Evolutionary conservation across 30 jellyfish, hydroid and myxozoan species (phyloP).

Genomic region (Calvadosia cruxmelitensis): DNA sequence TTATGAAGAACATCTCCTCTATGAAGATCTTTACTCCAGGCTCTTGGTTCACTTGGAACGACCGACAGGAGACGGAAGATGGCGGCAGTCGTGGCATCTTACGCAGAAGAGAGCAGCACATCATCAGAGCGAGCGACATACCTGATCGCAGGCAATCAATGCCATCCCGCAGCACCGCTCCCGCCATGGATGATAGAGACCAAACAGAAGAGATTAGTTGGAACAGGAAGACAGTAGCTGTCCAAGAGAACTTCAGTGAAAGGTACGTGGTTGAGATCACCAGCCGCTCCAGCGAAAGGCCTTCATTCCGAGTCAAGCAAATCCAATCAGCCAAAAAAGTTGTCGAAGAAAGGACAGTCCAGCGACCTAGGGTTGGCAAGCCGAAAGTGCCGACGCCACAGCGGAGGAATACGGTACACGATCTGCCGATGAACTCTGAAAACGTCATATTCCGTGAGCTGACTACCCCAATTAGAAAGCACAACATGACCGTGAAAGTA

Average conservation of each 20-base stretch:
- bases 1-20: too few relatives aligned
- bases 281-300: background rate
- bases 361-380: too few relatives aligned
- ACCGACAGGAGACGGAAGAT: too few relatives aligned
- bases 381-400: too few relatives aligned
- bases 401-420: background rate
- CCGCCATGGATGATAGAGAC: too few relatives aligned
- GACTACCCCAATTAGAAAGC: background rate
- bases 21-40: too few relatives aligned
- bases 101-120: too few relatives aligned
- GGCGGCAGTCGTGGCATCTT: too few relatives aligned
- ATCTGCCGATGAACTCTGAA: background rate
- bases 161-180: background rate
- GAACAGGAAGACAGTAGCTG: background rate
- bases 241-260: background rate
- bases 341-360: background rate
- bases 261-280: background rate
- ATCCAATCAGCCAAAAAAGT: background rate
- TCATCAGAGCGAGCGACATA: background rate
- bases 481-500: background rate
- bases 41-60: too few relatives aligned
- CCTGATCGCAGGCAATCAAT: background rate
- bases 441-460: background rate
- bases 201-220: background rate
- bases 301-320: background rate